These are phyloP conservation scores for Yponomeuta plumbellus DNA, from an alignment of 2,888 invertebrate species.

Conservation along the genomic window DNA sequence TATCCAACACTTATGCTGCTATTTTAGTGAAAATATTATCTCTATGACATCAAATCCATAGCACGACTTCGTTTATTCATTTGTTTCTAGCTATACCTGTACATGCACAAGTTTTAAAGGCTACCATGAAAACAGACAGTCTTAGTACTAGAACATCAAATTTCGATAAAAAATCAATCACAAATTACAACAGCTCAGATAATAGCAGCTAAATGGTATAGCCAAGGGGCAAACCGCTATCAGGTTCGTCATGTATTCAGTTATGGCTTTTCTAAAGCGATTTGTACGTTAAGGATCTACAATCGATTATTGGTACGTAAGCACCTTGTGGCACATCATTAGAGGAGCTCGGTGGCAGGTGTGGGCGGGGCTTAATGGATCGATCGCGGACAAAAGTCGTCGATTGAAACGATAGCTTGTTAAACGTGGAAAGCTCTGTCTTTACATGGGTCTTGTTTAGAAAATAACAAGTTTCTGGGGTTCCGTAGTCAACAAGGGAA, in stretches of 20 bases:
- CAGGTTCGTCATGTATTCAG: conserved; percentile 34
- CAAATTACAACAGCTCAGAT: not conserved
- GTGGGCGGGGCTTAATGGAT: conserved; percentile 67
- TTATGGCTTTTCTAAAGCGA: conserved; percentile 45
- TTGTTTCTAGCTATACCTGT: too few relatives aligned
- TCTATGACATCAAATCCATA: too few relatives aligned
- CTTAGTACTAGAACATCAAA: not conserved
- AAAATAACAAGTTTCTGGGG: not conserved
- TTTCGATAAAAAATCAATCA: not conserved
- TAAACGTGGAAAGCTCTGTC: not conserved
- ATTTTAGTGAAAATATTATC: too few relatives aligned
- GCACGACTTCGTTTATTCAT: too few relatives aligned
- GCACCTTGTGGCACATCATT: conserved; percentile 51
- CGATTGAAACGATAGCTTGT: conserved; percentile 41
- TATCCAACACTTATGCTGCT: too few relatives aligned
- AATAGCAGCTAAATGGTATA: not conserved
- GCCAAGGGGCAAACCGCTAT: conserved; percentile 25
- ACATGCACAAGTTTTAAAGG: too few relatives aligned
- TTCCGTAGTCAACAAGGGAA: too few relatives aligned
- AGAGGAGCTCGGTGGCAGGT: conserved; percentile 44
- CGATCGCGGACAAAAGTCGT: conserved; percentile 58
- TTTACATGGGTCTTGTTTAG: not conserved
- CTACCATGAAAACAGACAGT: too few relatives aligned
- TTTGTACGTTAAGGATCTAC: conserved; percentile 33
- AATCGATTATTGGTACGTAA: conserved; percentile 65